Evolutionary conservation across 37 sponge, comb jelly and placozoan genomes (phyloP), one percentile per base, ranked within the genome.

Genomic region (Mnemiopsis leidyi): DNA sequence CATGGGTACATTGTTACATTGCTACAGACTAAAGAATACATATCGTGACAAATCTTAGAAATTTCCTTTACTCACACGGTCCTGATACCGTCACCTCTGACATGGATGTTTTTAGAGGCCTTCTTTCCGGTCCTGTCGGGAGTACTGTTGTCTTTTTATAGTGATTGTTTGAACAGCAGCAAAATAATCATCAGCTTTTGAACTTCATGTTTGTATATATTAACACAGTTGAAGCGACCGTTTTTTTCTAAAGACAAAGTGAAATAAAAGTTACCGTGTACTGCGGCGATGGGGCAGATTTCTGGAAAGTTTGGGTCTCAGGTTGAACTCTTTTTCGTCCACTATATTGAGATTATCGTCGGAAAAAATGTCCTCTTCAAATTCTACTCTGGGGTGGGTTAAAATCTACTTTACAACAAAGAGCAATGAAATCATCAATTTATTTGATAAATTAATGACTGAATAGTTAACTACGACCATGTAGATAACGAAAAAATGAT

Each of bases 221-320:
- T 20, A 67, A 67, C 68, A 67, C 13, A 21, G 68, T 67, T 67
- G n/a, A n/a, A n/a, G n/a, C n/a, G n/a, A n/a, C n/a, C n/a, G n/a
- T n/a, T n/a, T n/a, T n/a, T n/a, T n/a, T n/a, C n/a, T n/a, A n/a
- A n/a, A n/a, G n/a, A n/a, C 68, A 67, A 13, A 67, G 20, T 67
- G 68, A 67, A 13, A 20, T 67, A 13, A 67, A 21, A 67, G 20
- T 18, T 32, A 77, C 79, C 79, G 30, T 26, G 79, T 77, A 32
- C 79, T 77, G 26, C 79, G 26, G 20, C 79, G 26, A 32, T 26
- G 32, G 1, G 79, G 79, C 30, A 77, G 79, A 32, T 77, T 77
- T 34, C 79, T 77, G 35, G 79, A 31, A 5, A 77, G 79, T 77
- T 32, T 31, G 34, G 79, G 79, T 77, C 79, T 28, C 79, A 77